Percentiles rank a stretch among this genome's conserved stretches.
phyloP scores from a whole-genome alignment of 2,113 vertebrate species.

The Phylloscopus trochiloides region DNA sequence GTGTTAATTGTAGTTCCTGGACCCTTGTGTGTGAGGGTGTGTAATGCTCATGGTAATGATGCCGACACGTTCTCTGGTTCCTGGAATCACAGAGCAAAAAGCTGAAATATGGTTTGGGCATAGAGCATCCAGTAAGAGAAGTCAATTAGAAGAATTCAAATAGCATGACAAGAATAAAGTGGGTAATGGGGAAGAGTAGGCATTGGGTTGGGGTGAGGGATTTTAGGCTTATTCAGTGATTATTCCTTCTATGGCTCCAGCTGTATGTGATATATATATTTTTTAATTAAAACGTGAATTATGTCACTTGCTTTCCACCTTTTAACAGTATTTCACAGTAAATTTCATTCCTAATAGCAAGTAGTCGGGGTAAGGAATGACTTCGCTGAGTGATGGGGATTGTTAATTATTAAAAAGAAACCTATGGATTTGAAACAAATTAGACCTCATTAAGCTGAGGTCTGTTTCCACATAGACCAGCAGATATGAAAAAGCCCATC shows the following conservation, averaged over 20 bases:
- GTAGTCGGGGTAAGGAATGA: constrained; percentile 41
- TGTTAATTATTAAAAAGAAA: constrained; percentile 64
- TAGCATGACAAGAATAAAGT: constrained; percentile 8
- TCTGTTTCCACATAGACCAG: neutral
- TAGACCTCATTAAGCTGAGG: constrained; percentile 43
- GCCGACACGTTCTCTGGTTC: neutral
- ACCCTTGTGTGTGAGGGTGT: constrained; percentile 2
- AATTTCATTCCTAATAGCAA: constrained; percentile 57
- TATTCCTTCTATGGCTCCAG: neutral
- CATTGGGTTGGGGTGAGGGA: neutral
- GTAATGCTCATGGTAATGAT: neutral
- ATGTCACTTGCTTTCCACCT: constrained; percentile 52
- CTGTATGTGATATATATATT: constrained; percentile 11
- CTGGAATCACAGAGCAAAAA: neutral
- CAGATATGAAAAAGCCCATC: neutral
- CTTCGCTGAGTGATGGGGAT: constrained; percentile 34
- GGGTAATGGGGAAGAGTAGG: neutral
- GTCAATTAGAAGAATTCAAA: constrained; percentile 4
- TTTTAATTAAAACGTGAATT: constrained; percentile 67
- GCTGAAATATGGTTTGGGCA: neutral
- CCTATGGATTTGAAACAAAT: constrained; percentile 59
- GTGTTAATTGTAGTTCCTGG: constrained; percentile 62
- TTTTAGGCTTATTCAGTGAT: neutral
- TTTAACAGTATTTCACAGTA: constrained; percentile 55
- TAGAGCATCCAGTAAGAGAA: constrained; percentile 23